phyloP scores from a whole-genome alignment of 2,888 invertebrate species.

The Calameuta pallipes region DNA sequence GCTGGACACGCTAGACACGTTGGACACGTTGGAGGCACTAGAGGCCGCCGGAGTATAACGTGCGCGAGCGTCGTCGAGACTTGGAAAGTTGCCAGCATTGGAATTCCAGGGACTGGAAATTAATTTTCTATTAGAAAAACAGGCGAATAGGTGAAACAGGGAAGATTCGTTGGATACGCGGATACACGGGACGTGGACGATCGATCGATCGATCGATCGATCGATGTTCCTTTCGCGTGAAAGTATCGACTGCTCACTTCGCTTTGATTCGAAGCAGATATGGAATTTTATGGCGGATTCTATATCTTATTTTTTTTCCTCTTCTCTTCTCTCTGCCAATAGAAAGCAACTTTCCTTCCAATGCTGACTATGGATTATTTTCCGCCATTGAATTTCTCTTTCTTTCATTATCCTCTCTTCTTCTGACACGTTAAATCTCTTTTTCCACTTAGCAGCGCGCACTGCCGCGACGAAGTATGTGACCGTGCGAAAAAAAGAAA shows the following conservation, averaged over 20 bases:
- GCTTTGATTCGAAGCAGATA: neutral
- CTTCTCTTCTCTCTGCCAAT: conserved; percentile 3
- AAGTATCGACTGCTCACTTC: neutral
- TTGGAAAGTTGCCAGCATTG: neutral
- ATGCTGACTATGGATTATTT: conserved; percentile 10
- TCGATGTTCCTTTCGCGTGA: neutral
- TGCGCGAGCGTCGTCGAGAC: neutral
- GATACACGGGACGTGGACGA: neutral
- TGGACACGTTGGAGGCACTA: too few relatives aligned
- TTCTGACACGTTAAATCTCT: neutral
- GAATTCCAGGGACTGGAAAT: neutral
- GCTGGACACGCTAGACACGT: neutral
- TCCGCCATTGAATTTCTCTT: neutral
- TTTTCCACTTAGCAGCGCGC: neutral
- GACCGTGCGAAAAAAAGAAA: neutral
- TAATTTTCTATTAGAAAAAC: neutral
- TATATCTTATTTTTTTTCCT: too few relatives aligned
- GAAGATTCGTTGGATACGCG: neutral
- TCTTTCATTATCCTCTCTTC: neutral
- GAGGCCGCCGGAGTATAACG: neutral
- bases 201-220: neutral
- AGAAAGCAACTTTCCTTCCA: conserved; percentile 25
- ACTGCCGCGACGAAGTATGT: neutral
- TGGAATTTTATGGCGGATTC: neutral
- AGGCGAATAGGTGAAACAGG: neutral